A percentile compares a stretch with the other conserved stretches of the same genome.
These are phyloP conservation scores for Andrena bicolor DNA, from an alignment of 2,888 invertebrate species.

Conservation along the genomic window DNA sequence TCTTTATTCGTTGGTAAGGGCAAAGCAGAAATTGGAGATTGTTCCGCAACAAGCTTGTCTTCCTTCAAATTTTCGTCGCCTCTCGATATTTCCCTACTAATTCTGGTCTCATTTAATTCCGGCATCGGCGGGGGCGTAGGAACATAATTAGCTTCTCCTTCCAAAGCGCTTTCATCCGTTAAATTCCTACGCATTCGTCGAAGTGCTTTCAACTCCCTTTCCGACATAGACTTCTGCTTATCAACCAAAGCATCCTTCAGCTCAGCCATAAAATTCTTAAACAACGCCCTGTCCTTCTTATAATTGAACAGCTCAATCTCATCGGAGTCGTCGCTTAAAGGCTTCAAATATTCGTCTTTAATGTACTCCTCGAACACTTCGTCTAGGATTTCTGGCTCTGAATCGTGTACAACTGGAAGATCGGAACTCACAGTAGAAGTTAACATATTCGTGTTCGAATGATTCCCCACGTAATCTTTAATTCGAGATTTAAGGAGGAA, in stretches of 20 bases:
- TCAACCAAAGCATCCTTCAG: conserved; percentile 81
- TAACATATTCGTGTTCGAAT: conserved; percentile 36
- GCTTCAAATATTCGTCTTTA: conserved; percentile 79
- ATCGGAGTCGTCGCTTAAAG: conserved; percentile 74
- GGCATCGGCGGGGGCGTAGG: conserved; percentile 69
- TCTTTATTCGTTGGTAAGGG: conserved; percentile 36
- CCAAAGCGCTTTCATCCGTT: conserved; percentile 35
- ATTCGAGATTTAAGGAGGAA: conserved; percentile 72
- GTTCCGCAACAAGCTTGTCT: conserved; percentile 13
- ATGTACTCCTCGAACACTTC: conserved; percentile 84
- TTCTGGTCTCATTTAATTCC: background rate
- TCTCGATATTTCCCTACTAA: background rate
- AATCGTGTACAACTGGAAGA: conserved; percentile 65
- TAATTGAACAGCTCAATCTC: conserved; percentile 65
- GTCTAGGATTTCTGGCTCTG: conserved; percentile 80
- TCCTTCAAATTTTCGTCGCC: background rate
- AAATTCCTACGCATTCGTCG: conserved; percentile 75
- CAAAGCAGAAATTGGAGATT: background rate
- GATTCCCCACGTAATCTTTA: conserved; percentile 13
- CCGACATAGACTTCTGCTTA: conserved; percentile 80
- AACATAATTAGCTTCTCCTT: conserved; percentile 22
- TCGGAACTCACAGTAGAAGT: conserved; percentile 36
- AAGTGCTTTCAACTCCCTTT: conserved; percentile 81
- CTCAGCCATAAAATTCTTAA: conserved; percentile 82
- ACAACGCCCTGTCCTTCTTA: conserved; percentile 77